Base-by-base conservation (phyloP, 2,113 vertebrate species). In the Oplegnathus fasciatus region DNA sequence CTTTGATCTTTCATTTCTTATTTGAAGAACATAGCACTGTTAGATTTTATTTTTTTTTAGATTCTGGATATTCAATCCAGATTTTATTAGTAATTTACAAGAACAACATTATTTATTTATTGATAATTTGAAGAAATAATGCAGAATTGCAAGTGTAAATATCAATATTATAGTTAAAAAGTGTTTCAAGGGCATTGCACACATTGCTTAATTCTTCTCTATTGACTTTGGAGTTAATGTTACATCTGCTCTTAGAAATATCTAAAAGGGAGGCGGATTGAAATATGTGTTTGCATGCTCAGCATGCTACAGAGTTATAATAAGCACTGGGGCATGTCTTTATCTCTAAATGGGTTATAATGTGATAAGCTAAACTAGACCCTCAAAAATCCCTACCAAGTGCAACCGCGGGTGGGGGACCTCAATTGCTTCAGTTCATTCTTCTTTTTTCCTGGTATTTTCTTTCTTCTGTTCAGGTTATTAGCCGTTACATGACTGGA, bases 341-440 rank as follows among this genome's bases (percentile, higher is more conserved):
- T 97, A 97, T 97, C 96, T 95, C 94, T 96, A 97, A 98, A 97
- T 97, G 96, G 96, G 95, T 97, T 97, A 97, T 97, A 97, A 97
- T 93, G 96, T 95, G 97, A 98, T 99, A 97, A 98, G 96, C 96
- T 96, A 97, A 98, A 97, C 95, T 95, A 95, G 96, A 96, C 92
- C 95, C 95, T 94, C 91, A 83, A 93, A 95, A 96, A 96, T 96
- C 96, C 96, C 96, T 94, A 92, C 95, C 95, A 92, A 96, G 96
- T 96, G 96, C 96, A 97, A 96, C 97, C 95, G 95, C 96, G 95
- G 96, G 96, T 96, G 95, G 96, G 94, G 93, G 96, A 97, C 97
- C 97, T 97, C 96, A 96, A 97, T 96, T 97, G 96, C 96, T 96
- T 96, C 95, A 94, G 96, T 96, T 96, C 96, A 96, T 95, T 94